These are phyloP conservation scores for Heliconius melpomene DNA, from an alignment of 1,140 invertebrate species.

Conservation along the genomic window DNA sequence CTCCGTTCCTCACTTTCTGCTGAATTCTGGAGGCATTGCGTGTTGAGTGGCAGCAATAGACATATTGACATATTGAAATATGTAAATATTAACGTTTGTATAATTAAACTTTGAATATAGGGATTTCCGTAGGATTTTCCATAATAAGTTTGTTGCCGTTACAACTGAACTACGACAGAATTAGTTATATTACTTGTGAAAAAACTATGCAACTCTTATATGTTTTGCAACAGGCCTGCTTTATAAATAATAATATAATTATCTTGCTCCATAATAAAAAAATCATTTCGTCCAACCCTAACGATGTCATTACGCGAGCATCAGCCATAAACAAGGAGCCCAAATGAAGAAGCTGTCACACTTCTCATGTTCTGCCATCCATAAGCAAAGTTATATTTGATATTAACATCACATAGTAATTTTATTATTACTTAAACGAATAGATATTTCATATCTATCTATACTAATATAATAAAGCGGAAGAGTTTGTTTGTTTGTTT, in stretches of 20 bases:
- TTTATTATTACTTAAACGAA: not conserved
- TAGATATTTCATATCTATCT: no score
- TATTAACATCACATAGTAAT: not conserved
- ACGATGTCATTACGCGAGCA: constrained; percentile 26
- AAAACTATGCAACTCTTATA: not conserved
- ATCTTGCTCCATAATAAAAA: constrained; percentile 17
- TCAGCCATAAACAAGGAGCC: constrained; percentile 31
- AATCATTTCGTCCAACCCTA: constrained; percentile 17
- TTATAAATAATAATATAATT: not conserved
- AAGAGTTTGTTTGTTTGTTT: no score
- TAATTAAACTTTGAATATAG: no score
- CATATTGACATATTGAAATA: no score
- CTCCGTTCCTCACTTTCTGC: no score
- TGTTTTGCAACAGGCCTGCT: not conserved
- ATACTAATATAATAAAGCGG: no score
- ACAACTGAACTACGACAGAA: no score
- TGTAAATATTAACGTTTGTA: no score
- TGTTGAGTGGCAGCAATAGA: no score
- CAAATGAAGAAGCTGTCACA: constrained; percentile 20
- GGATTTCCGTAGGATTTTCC: no score
- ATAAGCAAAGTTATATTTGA: constrained; percentile 1
- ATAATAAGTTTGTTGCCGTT: no score
- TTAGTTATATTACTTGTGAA: not conserved
- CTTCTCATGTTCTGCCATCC: not conserved
- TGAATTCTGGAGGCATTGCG: no score